Percentiles rank a stretch among this genome's conserved stretches.
Conservation (phyloP, 2,888 invertebrate species). For the Coleophora deauratella region DNA sequence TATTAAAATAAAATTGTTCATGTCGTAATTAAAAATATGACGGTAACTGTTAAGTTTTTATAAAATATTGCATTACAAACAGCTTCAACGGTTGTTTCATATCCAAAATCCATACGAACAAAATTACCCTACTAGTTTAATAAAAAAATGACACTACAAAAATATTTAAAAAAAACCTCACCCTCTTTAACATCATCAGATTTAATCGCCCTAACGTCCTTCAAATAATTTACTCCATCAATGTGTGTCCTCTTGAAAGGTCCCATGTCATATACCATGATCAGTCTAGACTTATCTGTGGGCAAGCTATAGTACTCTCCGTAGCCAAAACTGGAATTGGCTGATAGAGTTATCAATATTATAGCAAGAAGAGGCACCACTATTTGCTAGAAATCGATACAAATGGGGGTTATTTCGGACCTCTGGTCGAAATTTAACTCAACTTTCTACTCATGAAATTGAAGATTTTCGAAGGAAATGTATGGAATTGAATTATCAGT, state of each 20-base stretch:
- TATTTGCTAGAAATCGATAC: slow-evolving; percentile 3
- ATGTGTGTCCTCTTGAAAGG: background rate
- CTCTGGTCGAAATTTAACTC: background rate
- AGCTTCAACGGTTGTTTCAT: no score
- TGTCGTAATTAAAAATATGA: no score
- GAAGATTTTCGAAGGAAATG: no score
- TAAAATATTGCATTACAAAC: no score
- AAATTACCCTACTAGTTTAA: no score
- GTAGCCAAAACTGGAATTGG: background rate
- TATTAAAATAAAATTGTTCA: no score
- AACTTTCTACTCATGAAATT: no score
- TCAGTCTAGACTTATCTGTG: background rate
- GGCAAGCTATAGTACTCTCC: background rate
- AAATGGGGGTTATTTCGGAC: background rate
- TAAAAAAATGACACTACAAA: no score
- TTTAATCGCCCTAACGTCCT: background rate
- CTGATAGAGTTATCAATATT: background rate
- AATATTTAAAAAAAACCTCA: background rate
- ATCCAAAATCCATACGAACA: no score
- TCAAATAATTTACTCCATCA: background rate
- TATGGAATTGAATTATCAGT: no score
- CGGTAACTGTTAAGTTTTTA: no score
- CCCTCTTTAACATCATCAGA: background rate
- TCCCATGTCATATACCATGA: background rate
- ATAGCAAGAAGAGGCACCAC: slow-evolving; percentile 3